Evolutionary conservation across 1,140 invertebrate genomes (phyloP).

Genomic region (Alviniconcha marisindica): DNA sequence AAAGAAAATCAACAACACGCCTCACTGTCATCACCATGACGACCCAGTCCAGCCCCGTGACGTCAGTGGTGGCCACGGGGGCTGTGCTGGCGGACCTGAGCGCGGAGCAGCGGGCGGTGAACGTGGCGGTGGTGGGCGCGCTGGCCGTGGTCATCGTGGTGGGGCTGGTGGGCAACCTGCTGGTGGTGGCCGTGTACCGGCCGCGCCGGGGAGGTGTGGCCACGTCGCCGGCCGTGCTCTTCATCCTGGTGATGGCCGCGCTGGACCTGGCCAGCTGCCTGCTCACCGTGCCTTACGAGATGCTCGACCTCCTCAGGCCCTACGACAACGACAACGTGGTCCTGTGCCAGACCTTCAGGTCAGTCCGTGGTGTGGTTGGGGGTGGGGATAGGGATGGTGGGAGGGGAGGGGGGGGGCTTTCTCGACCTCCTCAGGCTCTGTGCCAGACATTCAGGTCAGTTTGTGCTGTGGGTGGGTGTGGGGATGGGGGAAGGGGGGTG

Average conservation of each 20-base stretch:
- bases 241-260: slow-evolving; percentile 35
- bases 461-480: too few relatives aligned
- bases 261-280: slow-evolving; percentile 29
- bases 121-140: slow-evolving; percentile 12
- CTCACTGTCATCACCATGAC: not conserved
- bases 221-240: not conserved
- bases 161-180: slow-evolving; percentile 18
- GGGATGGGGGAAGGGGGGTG: too few relatives aligned
- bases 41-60: not conserved
- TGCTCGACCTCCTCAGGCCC: slow-evolving; percentile 26
- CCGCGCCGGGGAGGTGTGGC: not conserved
- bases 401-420: not conserved
- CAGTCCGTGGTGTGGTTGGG: too few relatives aligned
- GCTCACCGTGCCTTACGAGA: slow-evolving; percentile 31
- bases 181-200: slow-evolving; percentile 24
- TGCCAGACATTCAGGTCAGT: too few relatives aligned
- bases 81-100: not conserved
- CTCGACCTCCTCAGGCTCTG: too few relatives aligned
- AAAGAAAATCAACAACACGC: not conserved
- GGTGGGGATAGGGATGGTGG: not conserved
- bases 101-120: not conserved
- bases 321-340: slow-evolving; percentile 32
- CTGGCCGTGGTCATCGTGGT: slow-evolving; percentile 14
- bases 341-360: slow-evolving; percentile 23
- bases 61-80: not conserved